Evolutionary conservation across 2,888 invertebrate species (phyloP), one percentile per base, ranked within the genome.

Genomic region (Sinodicranocentrus sp.): DNA sequence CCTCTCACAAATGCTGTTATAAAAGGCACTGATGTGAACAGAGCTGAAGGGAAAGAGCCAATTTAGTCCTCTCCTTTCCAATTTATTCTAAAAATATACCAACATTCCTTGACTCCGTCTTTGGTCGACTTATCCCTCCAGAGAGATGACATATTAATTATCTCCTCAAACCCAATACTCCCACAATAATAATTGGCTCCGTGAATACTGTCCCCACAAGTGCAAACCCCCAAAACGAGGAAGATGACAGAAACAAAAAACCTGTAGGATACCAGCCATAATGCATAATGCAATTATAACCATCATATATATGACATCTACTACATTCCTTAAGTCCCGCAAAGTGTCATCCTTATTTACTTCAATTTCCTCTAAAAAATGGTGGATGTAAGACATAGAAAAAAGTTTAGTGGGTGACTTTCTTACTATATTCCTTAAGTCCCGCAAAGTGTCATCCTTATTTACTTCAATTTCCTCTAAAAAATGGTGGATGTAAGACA

Each of bases 91-190:
- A 61, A 61, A 61, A 21, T n/a, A n/a, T n/a, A n/a, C n/a, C n/a
- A n/a, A n/a, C n/a, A n/a, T n/a, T n/a, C n/a, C n/a, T n/a, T n/a
- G n/a, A n/a, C n/a, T n/a, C n/a, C n/a, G n/a, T n/a, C n/a, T n/a
- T n/a, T n/a, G n/a, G n/a, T n/a, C n/a, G 33, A 33, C 33, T 33
- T 21, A 26, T 77, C 59, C 68, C 82, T 61, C 52, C 28, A 52
- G 82, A 70, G n/a, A n/a, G 82, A 73, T 75, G 75, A 82, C 75
- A 70, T 70, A 70, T 82, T 82, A 82, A 82, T 82, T 75, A 82
- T 75, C 44, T 82, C 68, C 57, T 63, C 70, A 73, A 44, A 67
- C 80, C 73, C 57, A 73, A 80, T 63, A 72, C 43, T 48, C 25
- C 43, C 26, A 23, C 72, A 43, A n/a, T 23, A 25, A 6, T 76